phyloP scores from a whole-genome alignment of 2,888 invertebrate species.

The Phaonia tiefii region DNA sequence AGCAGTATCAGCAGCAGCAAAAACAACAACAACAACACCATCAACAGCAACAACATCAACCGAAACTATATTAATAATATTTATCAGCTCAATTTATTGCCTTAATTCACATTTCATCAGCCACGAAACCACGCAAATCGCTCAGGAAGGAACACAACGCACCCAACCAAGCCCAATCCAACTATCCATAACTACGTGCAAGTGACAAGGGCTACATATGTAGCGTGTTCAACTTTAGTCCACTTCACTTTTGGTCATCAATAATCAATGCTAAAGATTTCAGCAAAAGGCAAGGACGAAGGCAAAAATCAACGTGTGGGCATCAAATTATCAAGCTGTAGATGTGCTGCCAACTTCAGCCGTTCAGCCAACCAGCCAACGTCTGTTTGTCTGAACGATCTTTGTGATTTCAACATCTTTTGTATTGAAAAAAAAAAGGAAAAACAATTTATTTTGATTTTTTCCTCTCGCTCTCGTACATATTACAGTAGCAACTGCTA shows the following conservation, averaged over 20 bases:
- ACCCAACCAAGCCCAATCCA: background rate
- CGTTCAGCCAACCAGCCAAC: background rate
- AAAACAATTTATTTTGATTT: constrained; percentile 58
- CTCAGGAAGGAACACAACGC: too few species aligned
- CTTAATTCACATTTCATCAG: constrained; percentile 68
- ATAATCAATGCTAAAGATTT: constrained; percentile 62
- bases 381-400: constrained; percentile 39
- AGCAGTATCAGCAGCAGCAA: too few species aligned
- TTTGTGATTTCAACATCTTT: constrained; percentile 37
- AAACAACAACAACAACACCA: too few species aligned
- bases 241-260: constrained; percentile 64
- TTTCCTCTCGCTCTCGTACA: constrained; percentile 37
- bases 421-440: constrained; percentile 59
- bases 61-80: constrained; percentile 67
- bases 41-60: constrained; percentile 20
- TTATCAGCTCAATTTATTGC: constrained; percentile 67
- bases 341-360: background rate
- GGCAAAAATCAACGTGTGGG: constrained; percentile 14
- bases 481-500: constrained; percentile 58
- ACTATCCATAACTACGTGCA: too few species aligned
- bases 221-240: background rate
- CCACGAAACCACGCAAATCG: constrained; percentile 55
- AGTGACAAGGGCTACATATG: too few species aligned
- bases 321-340: background rate
- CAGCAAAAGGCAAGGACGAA: constrained; percentile 20